These are phyloP conservation scores for Sturmia bella DNA, from an alignment of 2,888 invertebrate genomes.

Conservation along the genomic window DNA sequence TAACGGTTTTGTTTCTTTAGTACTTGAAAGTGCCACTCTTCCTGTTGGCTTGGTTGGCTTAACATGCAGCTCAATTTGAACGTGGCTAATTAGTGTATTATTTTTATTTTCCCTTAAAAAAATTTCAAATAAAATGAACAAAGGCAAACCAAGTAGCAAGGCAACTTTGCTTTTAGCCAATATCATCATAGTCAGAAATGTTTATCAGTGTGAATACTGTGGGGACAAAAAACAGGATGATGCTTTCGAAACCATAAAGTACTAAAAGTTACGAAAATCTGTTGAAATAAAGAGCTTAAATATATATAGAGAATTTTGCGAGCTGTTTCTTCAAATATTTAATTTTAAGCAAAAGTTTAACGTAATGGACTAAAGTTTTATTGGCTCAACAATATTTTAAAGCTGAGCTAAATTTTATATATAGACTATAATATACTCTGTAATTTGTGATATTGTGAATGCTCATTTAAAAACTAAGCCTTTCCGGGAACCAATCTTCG, in stretches of 20 bases:
- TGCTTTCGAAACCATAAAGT: not conserved
- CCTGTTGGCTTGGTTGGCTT: conserved; percentile 47
- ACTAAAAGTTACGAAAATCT: no score
- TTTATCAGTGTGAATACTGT: not conserved
- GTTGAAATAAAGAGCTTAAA: no score
- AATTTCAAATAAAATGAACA: conserved; percentile 10
- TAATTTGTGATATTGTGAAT: no score
- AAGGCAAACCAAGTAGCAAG: conserved; percentile 10
- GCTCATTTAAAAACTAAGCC: no score
- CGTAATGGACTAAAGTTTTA: no score
- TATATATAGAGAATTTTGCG: no score
- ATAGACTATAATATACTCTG: no score
- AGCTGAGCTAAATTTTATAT: no score
- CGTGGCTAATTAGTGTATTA: conserved; percentile 66
- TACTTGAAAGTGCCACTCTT: conserved; percentile 50
- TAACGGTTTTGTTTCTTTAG: conserved; percentile 35
- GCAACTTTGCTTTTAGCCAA: conserved; percentile 43
- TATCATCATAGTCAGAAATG: not conserved
- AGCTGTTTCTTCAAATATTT: no score
- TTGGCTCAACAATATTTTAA: no score
- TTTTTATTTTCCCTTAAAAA: conserved; percentile 30
- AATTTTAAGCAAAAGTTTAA: no score
- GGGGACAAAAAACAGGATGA: not conserved
- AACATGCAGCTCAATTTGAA: conserved; percentile 48
- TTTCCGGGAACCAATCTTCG: no score